Conservation (phyloP, 2,888 invertebrate genomes). For the Sarcophaga variegata region DNA sequence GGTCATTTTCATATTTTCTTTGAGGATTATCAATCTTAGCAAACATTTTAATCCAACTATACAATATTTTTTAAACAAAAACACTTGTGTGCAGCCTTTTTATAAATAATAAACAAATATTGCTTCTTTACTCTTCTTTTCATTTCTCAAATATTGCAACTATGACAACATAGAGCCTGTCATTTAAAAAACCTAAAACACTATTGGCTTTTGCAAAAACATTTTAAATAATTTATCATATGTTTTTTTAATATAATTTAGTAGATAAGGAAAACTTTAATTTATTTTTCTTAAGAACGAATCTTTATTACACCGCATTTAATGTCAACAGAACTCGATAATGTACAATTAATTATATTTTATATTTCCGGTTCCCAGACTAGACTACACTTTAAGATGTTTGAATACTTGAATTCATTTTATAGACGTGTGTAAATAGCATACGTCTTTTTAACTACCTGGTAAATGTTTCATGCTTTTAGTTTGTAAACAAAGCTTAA, state of each 20-base stretch:
- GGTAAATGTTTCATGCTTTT: neutral
- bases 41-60: neutral
- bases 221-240: neutral
- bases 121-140: neutral
- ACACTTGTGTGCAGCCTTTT: neutral
- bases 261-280: too few relatives aligned
- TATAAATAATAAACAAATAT: neutral
- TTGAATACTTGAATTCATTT: neutral
- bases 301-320: neutral
- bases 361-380: conserved; percentile 44
- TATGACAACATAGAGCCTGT: neutral
- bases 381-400: neutral
- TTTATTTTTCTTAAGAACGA: neutral
- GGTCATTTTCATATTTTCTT: neutral
- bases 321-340: neutral
- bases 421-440: neutral
- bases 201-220: neutral
- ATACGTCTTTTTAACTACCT: too few relatives aligned
- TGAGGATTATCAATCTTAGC: neutral
- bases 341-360: neutral
- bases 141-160: neutral
- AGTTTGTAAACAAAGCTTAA: conserved; percentile 24
- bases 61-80: too few relatives aligned
- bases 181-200: too few relatives aligned
- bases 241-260: too few relatives aligned